Evolutionary conservation across 2,113 vertebrate species (phyloP).

Genomic region (Melanotaenia duboulayi): DNA sequence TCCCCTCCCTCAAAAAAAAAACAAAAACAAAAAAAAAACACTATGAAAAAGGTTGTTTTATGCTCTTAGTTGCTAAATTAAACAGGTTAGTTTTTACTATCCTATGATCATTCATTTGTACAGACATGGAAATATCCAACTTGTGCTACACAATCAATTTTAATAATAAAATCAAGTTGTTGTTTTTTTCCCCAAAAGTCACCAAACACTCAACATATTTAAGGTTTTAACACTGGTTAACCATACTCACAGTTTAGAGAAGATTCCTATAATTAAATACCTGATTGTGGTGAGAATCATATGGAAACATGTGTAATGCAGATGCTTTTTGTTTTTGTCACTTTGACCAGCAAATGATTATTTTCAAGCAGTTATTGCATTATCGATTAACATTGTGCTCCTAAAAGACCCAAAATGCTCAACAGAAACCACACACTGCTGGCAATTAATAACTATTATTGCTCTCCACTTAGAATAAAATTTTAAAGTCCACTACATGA

Average conservation of each 20-base stretch:
- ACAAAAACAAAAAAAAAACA: slow-evolving; percentile 26
- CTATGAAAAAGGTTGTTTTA: too few species aligned
- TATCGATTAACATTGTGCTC: slow-evolving; percentile 17
- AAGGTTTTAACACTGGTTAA: slow-evolving; percentile 20
- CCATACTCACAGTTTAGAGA: slow-evolving; percentile 69
- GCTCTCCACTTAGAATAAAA: neutral
- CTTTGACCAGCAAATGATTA: slow-evolving; percentile 27
- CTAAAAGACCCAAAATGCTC: slow-evolving; percentile 7
- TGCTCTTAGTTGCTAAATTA: slow-evolving; percentile 4
- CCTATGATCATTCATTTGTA: neutral
- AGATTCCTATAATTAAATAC: slow-evolving; percentile 59
- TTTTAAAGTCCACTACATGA: slow-evolving; percentile 7
- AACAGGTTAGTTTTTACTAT: slow-evolving; percentile 1
- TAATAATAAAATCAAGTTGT: neutral
- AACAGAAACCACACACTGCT: neutral
- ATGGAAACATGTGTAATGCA: slow-evolving; percentile 18
- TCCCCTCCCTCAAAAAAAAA: slow-evolving; percentile 11
- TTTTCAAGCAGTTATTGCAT: slow-evolving; percentile 64
- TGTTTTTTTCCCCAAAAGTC: neutral
- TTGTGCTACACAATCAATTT: slow-evolving; percentile 10
- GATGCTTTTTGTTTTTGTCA: slow-evolving; percentile 10
- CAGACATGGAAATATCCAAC: neutral
- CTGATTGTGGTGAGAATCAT: slow-evolving; percentile 11
- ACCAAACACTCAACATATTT: slow-evolving; percentile 6
- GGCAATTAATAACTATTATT: neutral